Percentiles rank a stretch among this genome's conserved stretches.
These are phyloP conservation scores for Melitaea cinxia DNA, from an alignment of 1,140 invertebrate genomes.

Conservation along the genomic window DNA sequence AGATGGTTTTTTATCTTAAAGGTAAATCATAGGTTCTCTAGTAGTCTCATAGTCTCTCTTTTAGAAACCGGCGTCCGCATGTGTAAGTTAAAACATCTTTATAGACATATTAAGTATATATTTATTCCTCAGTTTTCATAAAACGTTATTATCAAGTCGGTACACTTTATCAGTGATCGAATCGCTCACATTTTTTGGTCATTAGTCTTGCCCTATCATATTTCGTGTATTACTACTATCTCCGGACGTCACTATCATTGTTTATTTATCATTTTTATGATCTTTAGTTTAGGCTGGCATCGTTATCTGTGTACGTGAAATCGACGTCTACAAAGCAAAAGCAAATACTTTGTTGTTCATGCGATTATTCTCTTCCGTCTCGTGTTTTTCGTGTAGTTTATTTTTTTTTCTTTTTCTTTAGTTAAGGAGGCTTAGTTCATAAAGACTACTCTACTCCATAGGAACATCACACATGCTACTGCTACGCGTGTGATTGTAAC, in stretches of 20 bases:
- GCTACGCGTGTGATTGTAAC: too few species aligned
- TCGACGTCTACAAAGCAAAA: conserved; percentile 8
- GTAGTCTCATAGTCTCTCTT: too few species aligned
- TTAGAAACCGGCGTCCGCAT: too few species aligned
- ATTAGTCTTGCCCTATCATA: not conserved
- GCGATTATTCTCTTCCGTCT: not conserved
- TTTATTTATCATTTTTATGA: not conserved
- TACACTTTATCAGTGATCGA: too few species aligned
- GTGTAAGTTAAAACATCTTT: too few species aligned
- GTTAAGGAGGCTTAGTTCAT: not conserved
- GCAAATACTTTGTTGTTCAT: conserved; percentile 14
- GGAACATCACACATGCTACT: too few species aligned
- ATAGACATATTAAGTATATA: too few species aligned
- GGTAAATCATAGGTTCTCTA: too few species aligned
- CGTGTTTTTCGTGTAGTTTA: not conserved
- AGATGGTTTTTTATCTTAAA: too few species aligned
- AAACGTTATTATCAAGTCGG: too few species aligned
- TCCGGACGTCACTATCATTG: not conserved
- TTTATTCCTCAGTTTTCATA: too few species aligned
- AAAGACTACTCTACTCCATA: too few species aligned
- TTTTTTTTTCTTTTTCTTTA: not conserved
- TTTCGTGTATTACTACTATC: not conserved
- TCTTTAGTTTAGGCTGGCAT: conserved; percentile 1
- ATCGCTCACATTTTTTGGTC: not conserved
- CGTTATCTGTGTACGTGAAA: conserved; percentile 11